These are phyloP conservation scores for Malthinus flaveolus DNA, from an alignment of 2,888 invertebrate species.

Conservation along the genomic window DNA sequence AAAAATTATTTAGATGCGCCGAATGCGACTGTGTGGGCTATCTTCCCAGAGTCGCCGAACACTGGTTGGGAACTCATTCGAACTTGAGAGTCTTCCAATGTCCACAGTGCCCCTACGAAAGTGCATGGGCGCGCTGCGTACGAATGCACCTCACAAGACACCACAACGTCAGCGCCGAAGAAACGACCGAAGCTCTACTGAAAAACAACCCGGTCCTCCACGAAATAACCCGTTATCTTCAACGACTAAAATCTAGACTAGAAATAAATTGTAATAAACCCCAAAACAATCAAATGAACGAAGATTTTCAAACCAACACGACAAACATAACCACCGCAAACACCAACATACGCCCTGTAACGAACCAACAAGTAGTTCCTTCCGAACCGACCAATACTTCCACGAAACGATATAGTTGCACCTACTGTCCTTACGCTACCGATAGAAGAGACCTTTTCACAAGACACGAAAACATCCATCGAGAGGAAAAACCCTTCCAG, in stretches of 20 bases:
- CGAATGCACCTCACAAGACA: constrained; percentile 73
- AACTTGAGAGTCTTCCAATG: constrained; percentile 67
- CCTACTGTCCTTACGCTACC: constrained; percentile 87
- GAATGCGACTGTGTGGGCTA: constrained; percentile 79
- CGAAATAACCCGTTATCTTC: constrained; percentile 73
- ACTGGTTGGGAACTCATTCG: constrained; percentile 76
- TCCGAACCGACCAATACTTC: constrained; percentile 24
- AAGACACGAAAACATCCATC: constrained; percentile 90
- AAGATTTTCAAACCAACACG: constrained; percentile 35
- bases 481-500: constrained; percentile 92
- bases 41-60: constrained; percentile 73
- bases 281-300: constrained; percentile 44
- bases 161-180: constrained; percentile 69
- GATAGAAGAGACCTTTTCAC: constrained; percentile 89
- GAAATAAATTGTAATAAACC: constrained; percentile 54
- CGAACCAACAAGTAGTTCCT: constrained; percentile 14
- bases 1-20: constrained; percentile 73
- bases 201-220: constrained; percentile 75
- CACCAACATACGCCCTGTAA: constrained; percentile 18
- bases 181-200: constrained; percentile 63
- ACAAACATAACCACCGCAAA: constrained; percentile 16
- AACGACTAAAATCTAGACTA: constrained; percentile 68
- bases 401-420: constrained; percentile 79
- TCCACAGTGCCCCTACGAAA: constrained; percentile 72
- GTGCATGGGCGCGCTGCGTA: constrained; percentile 76